phyloP scores from a whole-genome alignment of 2,888 invertebrate species.

The Girardia tigrina region DNA sequence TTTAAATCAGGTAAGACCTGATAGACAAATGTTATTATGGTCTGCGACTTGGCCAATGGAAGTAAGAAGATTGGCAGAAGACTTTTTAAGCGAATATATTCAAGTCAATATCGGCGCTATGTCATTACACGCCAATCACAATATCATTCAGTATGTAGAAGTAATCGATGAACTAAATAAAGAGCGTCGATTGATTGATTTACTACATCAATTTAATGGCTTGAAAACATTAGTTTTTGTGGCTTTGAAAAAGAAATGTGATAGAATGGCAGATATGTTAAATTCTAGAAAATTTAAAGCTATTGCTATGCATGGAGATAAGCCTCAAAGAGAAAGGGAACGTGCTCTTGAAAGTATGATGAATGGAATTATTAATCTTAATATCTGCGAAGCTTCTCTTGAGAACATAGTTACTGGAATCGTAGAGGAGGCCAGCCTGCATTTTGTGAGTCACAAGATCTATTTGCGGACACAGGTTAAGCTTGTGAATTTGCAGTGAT shows the following conservation, averaged over 20 bases:
- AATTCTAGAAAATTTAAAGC: conserved; percentile 65
- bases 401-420: conserved; percentile 7
- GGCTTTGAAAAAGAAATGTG: conserved; percentile 92
- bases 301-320: conserved; percentile 75
- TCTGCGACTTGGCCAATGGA: conserved; percentile 99
- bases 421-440: background rate
- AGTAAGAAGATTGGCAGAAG: conserved; percentile 79
- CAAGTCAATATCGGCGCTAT: conserved; percentile 93
- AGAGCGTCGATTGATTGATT: conserved; percentile 27
- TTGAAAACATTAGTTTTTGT: conserved; percentile 91
- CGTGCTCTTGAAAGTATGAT: conserved; percentile 59
- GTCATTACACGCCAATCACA: conserved; percentile 81
- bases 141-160: conserved; percentile 86
- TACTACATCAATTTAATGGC: conserved; percentile 59
- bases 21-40: conserved; percentile 93
- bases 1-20: conserved; percentile 73
- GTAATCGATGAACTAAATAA: conserved; percentile 51
- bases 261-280: conserved; percentile 68
- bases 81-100: conserved; percentile 81
- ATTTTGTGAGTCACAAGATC: conserved; percentile 8
- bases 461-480: conserved; percentile 23
- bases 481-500: conserved; percentile 9
- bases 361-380: background rate
- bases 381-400: conserved; percentile 20
- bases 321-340: conserved; percentile 82